Evolutionary conservation across 2,888 invertebrate genomes (phyloP).

Genomic region (Cephus spinipes): DNA sequence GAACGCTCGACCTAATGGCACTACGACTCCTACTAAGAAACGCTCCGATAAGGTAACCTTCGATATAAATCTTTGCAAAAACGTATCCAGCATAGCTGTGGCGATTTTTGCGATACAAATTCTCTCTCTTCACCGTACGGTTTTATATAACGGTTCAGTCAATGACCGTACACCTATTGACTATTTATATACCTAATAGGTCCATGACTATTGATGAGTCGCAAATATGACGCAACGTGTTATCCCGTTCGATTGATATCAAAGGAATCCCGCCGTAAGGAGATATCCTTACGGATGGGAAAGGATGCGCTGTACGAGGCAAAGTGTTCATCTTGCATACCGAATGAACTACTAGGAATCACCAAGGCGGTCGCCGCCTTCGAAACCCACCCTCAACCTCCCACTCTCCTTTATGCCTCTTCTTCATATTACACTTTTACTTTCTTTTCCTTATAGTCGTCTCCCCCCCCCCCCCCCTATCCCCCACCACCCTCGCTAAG

Average conservation of each 20-base stretch:
- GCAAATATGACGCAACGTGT: neutral
- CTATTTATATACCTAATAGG: too few relatives aligned
- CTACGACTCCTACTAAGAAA: constrained; percentile 67
- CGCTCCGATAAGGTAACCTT: constrained; percentile 74
- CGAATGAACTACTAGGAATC: constrained; percentile 49
- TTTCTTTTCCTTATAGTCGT: constrained; percentile 17
- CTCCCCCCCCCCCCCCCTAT: constrained; percentile 15
- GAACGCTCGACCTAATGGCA: constrained; percentile 52
- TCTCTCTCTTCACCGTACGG: neutral
- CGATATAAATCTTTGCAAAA: neutral
- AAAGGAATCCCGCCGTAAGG: neutral
- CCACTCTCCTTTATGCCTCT: constrained; percentile 21
- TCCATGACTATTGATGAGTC: neutral
- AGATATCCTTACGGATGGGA: constrained; percentile 17
- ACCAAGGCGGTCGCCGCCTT: constrained; percentile 12
- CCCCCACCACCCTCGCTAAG: constrained; percentile 32
- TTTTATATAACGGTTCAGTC: neutral
- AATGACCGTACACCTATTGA: too few relatives aligned
- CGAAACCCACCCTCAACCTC: neutral
- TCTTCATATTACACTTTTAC: constrained; percentile 25
- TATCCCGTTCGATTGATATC: neutral
- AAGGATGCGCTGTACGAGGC: constrained; percentile 34
- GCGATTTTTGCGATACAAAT: too few relatives aligned
- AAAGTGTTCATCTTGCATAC: constrained; percentile 48
- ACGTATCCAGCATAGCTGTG: neutral